Percentiles rank a stretch among this genome's conserved stretches.
phyloP scores from a whole-genome alignment of 2,797 vertebrate genomes.

The Falco naumanni region DNA sequence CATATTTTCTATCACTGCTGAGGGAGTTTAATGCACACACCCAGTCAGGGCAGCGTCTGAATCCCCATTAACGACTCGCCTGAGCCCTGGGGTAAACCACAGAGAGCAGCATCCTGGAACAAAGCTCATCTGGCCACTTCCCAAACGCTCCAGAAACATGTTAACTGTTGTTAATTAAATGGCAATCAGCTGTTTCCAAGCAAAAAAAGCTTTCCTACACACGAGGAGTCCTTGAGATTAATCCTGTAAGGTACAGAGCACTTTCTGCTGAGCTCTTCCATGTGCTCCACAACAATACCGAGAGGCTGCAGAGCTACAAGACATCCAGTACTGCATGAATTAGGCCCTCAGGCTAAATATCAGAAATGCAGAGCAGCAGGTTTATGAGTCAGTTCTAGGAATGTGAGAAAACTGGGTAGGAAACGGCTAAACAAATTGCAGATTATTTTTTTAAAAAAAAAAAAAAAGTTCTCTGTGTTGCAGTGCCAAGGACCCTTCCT shows the following conservation, averaged over 20 bases:
- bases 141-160: fast-evolving
- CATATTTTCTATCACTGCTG: background rate
- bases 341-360: background rate
- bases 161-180: background rate
- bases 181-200: background rate
- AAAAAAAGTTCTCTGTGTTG: background rate
- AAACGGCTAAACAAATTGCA: background rate
- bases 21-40: background rate
- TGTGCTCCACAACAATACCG: background rate
- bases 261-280: background rate
- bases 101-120: background rate
- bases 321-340: background rate
- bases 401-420: constrained; percentile 35
- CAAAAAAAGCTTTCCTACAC: background rate
- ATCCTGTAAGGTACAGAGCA: background rate
- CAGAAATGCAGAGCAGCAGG: constrained; percentile 40
- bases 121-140: background rate
- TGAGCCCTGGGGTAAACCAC: background rate
- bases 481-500: background rate
- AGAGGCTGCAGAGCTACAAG: background rate
- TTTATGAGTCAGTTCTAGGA: constrained; percentile 8
- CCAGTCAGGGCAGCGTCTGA: background rate
- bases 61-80: background rate
- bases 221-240: fast-evolving
- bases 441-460: background rate